Percentiles rank a stretch among this genome's conserved stretches.
phyloP scores from a whole-genome alignment of 2,113 vertebrate genomes.

The Pterocles gutturalis region DNA sequence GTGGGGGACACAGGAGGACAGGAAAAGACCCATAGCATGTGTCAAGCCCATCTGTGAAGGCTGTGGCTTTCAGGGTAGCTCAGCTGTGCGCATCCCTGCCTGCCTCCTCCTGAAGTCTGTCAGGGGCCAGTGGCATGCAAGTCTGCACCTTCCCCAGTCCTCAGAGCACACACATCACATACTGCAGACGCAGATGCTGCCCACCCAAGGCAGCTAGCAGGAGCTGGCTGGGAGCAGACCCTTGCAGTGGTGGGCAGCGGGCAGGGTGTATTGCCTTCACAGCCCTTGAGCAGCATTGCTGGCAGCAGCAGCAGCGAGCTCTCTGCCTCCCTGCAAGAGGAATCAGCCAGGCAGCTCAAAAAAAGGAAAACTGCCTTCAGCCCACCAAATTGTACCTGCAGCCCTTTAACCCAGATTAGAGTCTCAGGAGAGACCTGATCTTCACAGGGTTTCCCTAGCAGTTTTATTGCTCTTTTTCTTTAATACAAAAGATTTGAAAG shows the following conservation, averaged over 20 bases:
- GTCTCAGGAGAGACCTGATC: not conserved
- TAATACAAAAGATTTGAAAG: not conserved
- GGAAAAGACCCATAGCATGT: not conserved
- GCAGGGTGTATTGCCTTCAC: not conserved
- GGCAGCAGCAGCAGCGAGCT: not conserved
- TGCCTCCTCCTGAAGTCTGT: not conserved
- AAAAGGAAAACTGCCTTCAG: not conserved
- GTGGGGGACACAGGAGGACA: not conserved
- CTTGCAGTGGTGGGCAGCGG: fast-evolving
- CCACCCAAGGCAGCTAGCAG: not conserved
- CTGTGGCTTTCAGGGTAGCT: not conserved
- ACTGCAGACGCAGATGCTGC: not conserved
- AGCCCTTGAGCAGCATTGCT: not conserved
- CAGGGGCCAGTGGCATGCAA: not conserved
- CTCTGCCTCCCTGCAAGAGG: not conserved
- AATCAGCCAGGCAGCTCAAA: not conserved
- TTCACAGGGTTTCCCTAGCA: not conserved
- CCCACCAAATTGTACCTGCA: not conserved
- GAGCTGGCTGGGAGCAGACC: not conserved
- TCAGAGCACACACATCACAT: not conserved
- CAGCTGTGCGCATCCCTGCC: not conserved
- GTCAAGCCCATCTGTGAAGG: not conserved
- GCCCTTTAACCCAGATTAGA: not conserved
- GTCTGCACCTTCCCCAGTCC: not conserved
- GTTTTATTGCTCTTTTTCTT: not conserved